Base-by-base conservation (phyloP, 2,888 invertebrate species). In the Apotomis capreana region DNA sequence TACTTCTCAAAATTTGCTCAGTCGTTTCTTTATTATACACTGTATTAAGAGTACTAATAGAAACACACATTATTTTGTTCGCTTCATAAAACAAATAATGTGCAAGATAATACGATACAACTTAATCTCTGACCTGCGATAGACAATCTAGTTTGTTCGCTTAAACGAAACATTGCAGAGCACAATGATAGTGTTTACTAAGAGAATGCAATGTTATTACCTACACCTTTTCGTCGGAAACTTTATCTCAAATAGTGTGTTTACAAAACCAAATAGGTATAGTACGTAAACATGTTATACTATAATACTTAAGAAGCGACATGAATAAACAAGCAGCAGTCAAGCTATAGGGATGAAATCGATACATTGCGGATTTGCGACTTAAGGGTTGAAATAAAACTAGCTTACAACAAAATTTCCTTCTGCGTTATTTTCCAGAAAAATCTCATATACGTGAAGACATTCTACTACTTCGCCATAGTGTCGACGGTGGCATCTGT, bases 391-490 rank as follows among this genome's bases (percentile, higher is more conserved):
- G 5, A 40, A 40, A 40, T 6, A 40, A 49, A 10, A 49, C 10
- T 6, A 49, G 0, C 49, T 49, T 49, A 6, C 9, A 9, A 9
- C 10, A 10, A 49, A 49, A 49, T 44, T 44, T 6, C 10, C 9
- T 36, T 51, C 51, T 8, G 1, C 5, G 15, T 46, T 75, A 76
- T 70, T 74, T 88, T 83, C 6, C 86, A 91, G 91, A 87, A 82
- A 85, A 72, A 79, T 0, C 65, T 83, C 4, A n/a, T 72, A 0
- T 83, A 75, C 70, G 72, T 90, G n/a, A 86, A 82, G 62, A 73
- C 75, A 0, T 90, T 82, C 76, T 91, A 87, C 77, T 89, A 88
- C 76, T 91, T 88, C 75, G 80, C 86, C 0, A 73, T 89, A 3
- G 79, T 81, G 12, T 87, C 89, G 0, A 77, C 83, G 0, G 70